Evolutionary conservation across 2,113 vertebrate species (phyloP), one percentile per base, ranked within the genome.

Genomic region (Anoura caudifer): DNA sequence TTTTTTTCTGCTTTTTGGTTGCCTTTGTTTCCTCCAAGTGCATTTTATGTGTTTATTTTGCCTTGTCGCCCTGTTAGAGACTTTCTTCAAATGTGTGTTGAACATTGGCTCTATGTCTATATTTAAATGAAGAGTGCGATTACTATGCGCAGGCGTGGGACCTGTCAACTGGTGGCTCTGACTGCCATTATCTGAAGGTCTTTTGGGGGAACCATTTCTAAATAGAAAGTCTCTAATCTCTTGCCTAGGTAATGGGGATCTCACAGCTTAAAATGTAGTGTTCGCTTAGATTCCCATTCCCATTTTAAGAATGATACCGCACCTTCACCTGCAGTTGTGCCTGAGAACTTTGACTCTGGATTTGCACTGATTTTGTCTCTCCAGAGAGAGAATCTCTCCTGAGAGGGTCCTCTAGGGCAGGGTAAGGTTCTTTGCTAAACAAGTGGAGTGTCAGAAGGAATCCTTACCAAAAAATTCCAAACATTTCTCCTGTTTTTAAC

Each of bases 21-120:
- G 84, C 84, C 52, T 90, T 90, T 77, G 15, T 90, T 95, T 94
- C 65, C 43, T 90, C 36, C 31, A 50, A 86, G 45, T 56, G 22
- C 67, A 45, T 92, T 72, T 76, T 84, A 12, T 73, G 45, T 92
- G 72, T 95, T 95, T 92, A 94, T 92, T 90, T 96, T 97, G 77
- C 59, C 24, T 5, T 20, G 26, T 38, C 59, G 92, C 90, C 63
- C 61, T 80, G 38, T 91, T 47, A 80, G 61, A 88, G 50, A 10
- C 14, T 80, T 89, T 96, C 65, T 88, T 97, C 26, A 82, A 92
- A 59, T 63, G 38, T 77, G 15, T 73, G 16, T 20, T 90, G 28
- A 87, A 43, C 69, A 47, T 87, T 73, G 81, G 14, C 26, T 31
- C 0, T 67, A 5, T 79, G 36, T 24, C 72, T 72, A 63, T 56